Evolutionary conservation across 2,797 vertebrate genomes (phyloP).

Genomic region (Leptatherina wallacei): DNA sequence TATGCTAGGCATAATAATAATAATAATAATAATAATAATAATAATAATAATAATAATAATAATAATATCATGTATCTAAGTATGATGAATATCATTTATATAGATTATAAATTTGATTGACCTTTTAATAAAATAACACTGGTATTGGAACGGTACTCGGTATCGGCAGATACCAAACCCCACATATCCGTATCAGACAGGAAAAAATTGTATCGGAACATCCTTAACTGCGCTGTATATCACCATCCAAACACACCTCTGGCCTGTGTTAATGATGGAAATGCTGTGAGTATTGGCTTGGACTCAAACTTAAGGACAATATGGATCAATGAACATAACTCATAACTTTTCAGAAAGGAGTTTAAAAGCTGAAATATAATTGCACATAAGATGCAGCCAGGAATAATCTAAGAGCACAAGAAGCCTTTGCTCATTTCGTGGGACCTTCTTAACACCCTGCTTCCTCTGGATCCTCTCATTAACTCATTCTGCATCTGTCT

Average conservation of each 20-base stretch:
- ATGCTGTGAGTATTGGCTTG: neutral
- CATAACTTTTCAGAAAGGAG: neutral
- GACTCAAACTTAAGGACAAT: neutral
- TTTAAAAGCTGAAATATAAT: neutral
- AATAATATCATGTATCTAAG: too few species aligned
- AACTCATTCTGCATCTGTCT: constrained; percentile 83
- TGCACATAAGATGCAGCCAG: neutral
- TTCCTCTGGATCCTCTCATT: constrained; percentile 82
- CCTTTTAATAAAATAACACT: too few species aligned
- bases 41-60: too few species aligned
- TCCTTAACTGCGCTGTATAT: neutral
- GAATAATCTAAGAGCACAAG: constrained; percentile 1
- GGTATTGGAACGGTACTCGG: too few species aligned
- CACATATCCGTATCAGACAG: too few species aligned
- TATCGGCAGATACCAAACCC: too few species aligned
- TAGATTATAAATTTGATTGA: too few species aligned
- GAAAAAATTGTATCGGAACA: too few species aligned
- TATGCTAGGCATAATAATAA: too few species aligned
- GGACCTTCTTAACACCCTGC: constrained; percentile 80
- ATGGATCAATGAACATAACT: neutral
- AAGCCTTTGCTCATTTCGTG: constrained; percentile 68
- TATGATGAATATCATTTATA: too few species aligned
- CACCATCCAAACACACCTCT: constrained; percentile 10
- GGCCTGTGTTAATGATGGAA: constrained; percentile 18
- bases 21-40: too few species aligned